Evolutionary conservation across 2,888 invertebrate genomes (phyloP).

Genomic region (Lasioglossum lativentre): DNA sequence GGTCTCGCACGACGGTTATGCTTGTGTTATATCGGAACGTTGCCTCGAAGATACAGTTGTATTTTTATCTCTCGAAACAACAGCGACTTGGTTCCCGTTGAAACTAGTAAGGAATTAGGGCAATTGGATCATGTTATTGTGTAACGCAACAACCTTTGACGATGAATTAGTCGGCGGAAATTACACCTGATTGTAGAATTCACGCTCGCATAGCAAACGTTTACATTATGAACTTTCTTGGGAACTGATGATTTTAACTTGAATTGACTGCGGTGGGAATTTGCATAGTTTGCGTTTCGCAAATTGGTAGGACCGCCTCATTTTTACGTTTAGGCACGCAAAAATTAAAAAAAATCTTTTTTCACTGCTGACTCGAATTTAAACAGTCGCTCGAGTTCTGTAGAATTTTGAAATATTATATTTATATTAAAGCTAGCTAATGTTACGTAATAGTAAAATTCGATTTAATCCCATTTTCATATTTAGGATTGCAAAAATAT

Average conservation of each 20-base stretch:
- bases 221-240: background rate
- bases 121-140: background rate
- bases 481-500: no score
- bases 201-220: background rate
- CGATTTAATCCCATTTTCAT: no score
- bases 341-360: no score
- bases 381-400: no score
- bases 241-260: background rate
- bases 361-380: no score
- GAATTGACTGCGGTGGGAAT: background rate
- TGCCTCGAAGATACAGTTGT: background rate
- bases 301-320: background rate
- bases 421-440: no score
- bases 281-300: background rate
- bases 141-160: background rate
- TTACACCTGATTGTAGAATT: background rate
- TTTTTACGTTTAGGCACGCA: background rate
- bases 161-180: background rate
- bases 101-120: background rate
- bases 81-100: background rate
- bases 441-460: no score
- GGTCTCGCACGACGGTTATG: background rate
- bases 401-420: no score
- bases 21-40: background rate
- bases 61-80: background rate